A percentile compares a stretch with the other conserved stretches of the same genome.
These are phyloP conservation scores for Psittacula cyanocephala DNA, from an alignment of 2,113 vertebrate species.

Conservation along the genomic window DNA sequence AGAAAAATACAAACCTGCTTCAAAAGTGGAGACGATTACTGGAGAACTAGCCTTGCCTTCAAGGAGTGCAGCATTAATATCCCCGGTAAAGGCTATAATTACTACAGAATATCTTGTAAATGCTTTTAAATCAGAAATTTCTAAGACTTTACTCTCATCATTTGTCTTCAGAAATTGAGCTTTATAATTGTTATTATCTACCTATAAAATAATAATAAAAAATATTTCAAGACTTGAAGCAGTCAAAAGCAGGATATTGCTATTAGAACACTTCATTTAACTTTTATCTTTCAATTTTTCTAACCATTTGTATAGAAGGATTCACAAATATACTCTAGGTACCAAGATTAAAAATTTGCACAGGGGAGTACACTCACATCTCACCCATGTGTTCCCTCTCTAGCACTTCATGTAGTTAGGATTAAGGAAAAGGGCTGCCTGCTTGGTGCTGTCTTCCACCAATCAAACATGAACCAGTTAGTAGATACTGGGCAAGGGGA, in stretches of 20 bases:
- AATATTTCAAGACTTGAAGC: not conserved
- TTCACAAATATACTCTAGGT: not conserved
- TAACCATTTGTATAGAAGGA: not conserved
- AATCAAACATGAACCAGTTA: not conserved
- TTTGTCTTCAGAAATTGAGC: slow-evolving; percentile 77
- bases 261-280: not conserved
- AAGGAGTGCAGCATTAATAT: slow-evolving; percentile 67
- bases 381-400: not conserved
- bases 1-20: slow-evolving; percentile 81
- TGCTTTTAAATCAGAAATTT: slow-evolving; percentile 85
- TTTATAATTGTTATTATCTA: slow-evolving; percentile 81
- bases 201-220: slow-evolving; percentile 66
- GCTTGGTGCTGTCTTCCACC: not conserved
- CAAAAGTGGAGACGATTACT: slow-evolving; percentile 83
- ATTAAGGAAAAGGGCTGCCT: not conserved
- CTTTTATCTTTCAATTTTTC: not conserved
- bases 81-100: slow-evolving; percentile 87
- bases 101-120: slow-evolving; percentile 88
- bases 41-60: slow-evolving; percentile 84
- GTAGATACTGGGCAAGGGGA: not conserved
- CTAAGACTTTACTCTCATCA: slow-evolving; percentile 77
- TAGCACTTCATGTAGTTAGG: accelerated
- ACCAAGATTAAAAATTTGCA: not conserved
- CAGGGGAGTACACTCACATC: not conserved
- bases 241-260: not conserved